Base-by-base conservation (phyloP, 2,888 invertebrate genomes). In the Cantharis rustica region DNA sequence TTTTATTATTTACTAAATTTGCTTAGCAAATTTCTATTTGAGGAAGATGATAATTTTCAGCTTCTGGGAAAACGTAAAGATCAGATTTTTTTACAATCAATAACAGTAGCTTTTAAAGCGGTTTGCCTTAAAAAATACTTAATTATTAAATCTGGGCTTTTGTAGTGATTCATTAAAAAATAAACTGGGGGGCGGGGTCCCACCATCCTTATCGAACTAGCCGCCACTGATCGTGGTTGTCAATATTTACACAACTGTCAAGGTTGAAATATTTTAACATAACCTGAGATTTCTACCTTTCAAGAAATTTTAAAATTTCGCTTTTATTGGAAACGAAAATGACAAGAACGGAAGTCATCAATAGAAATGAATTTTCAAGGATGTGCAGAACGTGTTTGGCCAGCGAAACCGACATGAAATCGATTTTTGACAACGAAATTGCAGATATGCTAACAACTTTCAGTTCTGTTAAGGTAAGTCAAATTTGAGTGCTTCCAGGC, bases 341-440 rank as follows among this genome's bases (percentile, higher is more conserved):
- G 47, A 47, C 47, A n/a, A 47, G 1, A 47, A 47, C 47, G 47
- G 64, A 66, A 23, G 16, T 20, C 20, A n/a, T 66, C 7, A 13
- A n/a, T 66, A 16, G 17, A 10, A 66, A 9, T n/a, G 77, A 80
- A 16, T 78, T 80, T 64, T 68, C 62, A 7, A 76, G 77, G 71
- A 77, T 81, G 16, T 82, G 81, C 61, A 73, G 82, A 70, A 79
- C 78, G 10, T 82, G 82, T 74, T 75, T 81, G 71, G 62, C 75
- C 10, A 74, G 73, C 71, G 69, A 75, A n/a, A 16, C 31, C 0
- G 75, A 79, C 20, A 75, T 81, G 73, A 73, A 78, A 71, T 77
- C 81, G 16, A 47, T 81, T 17, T 81, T 81, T 68, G 77, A 81
- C 16, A 61, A 71, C 3, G 13, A 69, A n/a, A 11, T 81, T 3